Percentiles rank a stretch among this genome's conserved stretches.
These are phyloP conservation scores for Macaca nemestrina DNA, from an alignment of 2,113 vertebrate genomes.

Conservation along the genomic window DNA sequence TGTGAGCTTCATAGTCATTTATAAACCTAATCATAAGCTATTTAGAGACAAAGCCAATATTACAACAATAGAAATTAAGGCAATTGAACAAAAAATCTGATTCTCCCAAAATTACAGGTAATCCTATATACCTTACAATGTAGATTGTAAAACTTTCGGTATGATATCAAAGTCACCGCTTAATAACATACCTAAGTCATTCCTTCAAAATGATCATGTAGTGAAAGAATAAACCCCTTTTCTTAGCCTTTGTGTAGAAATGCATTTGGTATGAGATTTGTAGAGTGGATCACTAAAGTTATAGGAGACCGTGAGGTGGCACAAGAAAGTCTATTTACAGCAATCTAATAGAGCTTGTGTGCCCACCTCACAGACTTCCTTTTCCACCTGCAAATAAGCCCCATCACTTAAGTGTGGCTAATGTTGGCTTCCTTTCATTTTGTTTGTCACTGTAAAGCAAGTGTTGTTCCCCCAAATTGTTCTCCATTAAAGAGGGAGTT, in stretches of 20 bases:
- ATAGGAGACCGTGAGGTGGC: background rate
- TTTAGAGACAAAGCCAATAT: constrained; percentile 56
- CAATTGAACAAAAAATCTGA: background rate
- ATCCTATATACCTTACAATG: background rate
- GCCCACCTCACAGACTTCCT: background rate
- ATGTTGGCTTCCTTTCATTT: background rate
- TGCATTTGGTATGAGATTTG: background rate
- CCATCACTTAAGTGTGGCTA: background rate
- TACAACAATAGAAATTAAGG: constrained; percentile 6
- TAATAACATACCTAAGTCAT: background rate
- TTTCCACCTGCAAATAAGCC: background rate
- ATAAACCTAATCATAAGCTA: constrained; percentile 15
- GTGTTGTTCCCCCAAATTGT: background rate
- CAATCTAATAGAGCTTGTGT: background rate
- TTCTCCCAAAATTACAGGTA: background rate
- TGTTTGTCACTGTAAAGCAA: constrained; percentile 14
- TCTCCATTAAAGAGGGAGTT: constrained; percentile 4
- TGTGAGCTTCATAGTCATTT: constrained; percentile 27
- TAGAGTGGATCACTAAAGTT: constrained; percentile 14
- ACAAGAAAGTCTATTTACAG: background rate
- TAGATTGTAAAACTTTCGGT: background rate
- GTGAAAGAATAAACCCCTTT: background rate
- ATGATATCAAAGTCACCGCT: background rate
- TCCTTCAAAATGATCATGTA: background rate
- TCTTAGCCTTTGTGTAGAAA: background rate